Conservation (phyloP, 2,113 vertebrate species). For the Pollimyrus isidori region DNA sequence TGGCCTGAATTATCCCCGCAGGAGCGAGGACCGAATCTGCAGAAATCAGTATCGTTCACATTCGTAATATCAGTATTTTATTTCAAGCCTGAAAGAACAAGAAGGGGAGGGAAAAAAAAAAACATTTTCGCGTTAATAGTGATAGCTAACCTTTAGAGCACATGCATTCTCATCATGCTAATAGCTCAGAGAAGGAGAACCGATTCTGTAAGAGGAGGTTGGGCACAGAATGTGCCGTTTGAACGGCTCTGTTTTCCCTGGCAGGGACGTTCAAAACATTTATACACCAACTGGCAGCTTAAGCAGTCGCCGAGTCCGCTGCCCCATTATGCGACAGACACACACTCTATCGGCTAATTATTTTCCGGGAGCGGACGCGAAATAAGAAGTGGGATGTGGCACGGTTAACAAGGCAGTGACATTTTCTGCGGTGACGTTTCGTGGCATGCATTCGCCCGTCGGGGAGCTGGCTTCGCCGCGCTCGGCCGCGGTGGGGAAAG, state of each 20-base stretch:
- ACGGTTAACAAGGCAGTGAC: constrained; percentile 9
- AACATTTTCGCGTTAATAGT: not conserved
- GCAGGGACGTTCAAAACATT: not conserved
- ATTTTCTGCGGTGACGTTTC: constrained; percentile 17
- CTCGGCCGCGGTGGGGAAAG: not conserved
- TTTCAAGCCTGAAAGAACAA: not conserved
- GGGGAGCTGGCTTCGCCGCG: not conserved
- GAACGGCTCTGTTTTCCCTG: not conserved
- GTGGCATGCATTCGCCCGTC: constrained; percentile 1
- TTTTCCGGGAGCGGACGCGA: constrained; percentile 5
- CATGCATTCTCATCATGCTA: not conserved
- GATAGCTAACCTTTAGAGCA: not conserved
- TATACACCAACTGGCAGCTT: not conserved
- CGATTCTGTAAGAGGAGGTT: not conserved
- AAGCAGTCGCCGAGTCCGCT: not conserved
- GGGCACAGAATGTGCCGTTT: not conserved
- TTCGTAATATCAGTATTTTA: not conserved
- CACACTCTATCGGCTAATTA: constrained; percentile 11
- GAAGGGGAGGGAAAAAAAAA: not conserved
- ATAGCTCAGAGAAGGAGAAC: not conserved
- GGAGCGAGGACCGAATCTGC: not conserved
- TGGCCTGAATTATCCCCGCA: not conserved
- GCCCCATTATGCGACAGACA: not conserved
- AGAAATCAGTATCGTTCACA: not conserved
- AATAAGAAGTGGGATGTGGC: not conserved